Conservation (phyloP, 2,113 vertebrate genomes). For the Cepphus grylle region DNA sequence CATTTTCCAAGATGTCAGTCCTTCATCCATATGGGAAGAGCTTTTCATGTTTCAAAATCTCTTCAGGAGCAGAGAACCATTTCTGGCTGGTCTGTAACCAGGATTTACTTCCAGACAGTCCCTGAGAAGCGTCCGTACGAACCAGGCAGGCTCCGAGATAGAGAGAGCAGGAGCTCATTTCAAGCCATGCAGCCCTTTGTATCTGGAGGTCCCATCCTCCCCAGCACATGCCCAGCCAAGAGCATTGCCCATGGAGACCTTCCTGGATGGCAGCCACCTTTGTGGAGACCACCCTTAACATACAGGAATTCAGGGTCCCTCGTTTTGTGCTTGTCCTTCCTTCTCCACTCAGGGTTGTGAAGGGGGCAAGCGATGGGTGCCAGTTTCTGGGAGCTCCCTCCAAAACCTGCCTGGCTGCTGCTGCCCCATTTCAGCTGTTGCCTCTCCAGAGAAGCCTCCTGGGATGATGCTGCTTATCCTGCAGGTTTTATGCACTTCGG, state of each 20-base stretch:
- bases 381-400: background rate
- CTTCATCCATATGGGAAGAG: background rate
- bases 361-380: background rate
- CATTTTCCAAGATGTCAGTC: background rate
- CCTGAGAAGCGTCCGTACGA: accelerated
- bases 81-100: background rate
- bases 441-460: background rate
- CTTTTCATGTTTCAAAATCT: background rate
- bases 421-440: background rate
- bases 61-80: background rate
- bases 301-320: background rate
- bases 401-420: accelerated
- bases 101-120: background rate
- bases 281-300: accelerated
- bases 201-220: background rate
- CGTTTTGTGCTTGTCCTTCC: accelerated
- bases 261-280: accelerated
- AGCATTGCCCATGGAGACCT: background rate
- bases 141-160: accelerated
- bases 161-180: background rate
- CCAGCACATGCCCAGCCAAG: background rate
- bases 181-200: background rate
- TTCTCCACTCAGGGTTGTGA: background rate
- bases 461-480: background rate
- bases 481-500: background rate